Conservation (phyloP, 2,888 invertebrate species). For the Scrobipalpa costella region DNA sequence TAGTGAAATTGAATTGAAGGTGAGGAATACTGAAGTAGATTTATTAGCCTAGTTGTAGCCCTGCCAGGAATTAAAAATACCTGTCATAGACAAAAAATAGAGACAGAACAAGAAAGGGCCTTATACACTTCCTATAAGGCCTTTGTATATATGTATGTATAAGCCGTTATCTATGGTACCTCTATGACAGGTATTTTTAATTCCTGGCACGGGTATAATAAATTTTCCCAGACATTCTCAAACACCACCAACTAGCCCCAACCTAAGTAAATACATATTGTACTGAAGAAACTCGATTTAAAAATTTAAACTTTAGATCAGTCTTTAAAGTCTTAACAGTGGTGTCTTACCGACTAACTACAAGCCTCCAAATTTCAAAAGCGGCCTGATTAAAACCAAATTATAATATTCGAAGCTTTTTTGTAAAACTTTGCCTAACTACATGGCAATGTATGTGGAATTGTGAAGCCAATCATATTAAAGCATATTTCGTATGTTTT, state of each 20-base stretch:
- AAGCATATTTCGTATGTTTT: conserved; percentile 9
- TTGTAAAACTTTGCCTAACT: neutral
- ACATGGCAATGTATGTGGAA: conserved; percentile 1
- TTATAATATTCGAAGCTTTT: neutral
- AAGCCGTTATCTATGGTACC: too few relatives aligned
- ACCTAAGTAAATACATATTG: too few relatives aligned
- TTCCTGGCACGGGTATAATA: too few relatives aligned
- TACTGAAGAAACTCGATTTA: neutral
- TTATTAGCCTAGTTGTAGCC: too few relatives aligned
- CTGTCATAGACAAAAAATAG: neutral
- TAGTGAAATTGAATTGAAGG: neutral
- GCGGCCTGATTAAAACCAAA: conserved; percentile 31
- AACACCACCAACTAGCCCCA: too few relatives aligned
- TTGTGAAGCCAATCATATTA: conserved; percentile 16
- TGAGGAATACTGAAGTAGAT: neutral
- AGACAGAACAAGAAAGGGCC: too few relatives aligned
- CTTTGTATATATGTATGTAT: too few relatives aligned
- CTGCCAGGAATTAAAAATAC: neutral
- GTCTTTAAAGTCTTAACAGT: neutral
- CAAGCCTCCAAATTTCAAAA: conserved; percentile 36
- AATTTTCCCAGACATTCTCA: too few relatives aligned
- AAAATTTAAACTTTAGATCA: neutral
- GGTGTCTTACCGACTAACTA: conserved; percentile 30
- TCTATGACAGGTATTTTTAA: too few relatives aligned
- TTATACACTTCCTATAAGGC: too few relatives aligned